Percentiles rank a stretch among this genome's conserved stretches.
Evolutionary conservation across 2,888 invertebrate genomes (phyloP).

Genomic region (Tipula unca): DNA sequence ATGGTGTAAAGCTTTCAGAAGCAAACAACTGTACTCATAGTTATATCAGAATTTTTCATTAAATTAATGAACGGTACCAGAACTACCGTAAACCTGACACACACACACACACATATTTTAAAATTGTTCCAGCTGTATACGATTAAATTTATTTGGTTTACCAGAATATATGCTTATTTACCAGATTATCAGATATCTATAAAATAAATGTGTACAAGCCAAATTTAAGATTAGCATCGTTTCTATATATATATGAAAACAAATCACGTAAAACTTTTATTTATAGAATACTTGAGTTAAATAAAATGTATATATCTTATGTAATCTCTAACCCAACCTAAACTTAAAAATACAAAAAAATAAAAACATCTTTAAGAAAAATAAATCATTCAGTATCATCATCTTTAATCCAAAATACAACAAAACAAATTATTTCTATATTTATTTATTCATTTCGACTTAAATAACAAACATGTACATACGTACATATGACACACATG

Average conservation of each 20-base stretch:
- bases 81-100: too few species aligned
- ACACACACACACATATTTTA: neutral
- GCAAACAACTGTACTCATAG: too few species aligned
- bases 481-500: neutral
- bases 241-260: neutral
- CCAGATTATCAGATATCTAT: neutral
- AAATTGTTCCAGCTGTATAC: neutral
- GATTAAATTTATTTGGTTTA: neutral
- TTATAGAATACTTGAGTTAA: neutral
- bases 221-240: neutral
- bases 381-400: conserved; percentile 14
- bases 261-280: neutral
- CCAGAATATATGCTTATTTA: neutral
- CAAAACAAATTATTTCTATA: neutral
- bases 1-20: too few species aligned
- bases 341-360: neutral
- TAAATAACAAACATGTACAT: neutral
- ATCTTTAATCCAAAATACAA: neutral
- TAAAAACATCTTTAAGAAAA: neutral
- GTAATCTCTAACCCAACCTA: neutral
- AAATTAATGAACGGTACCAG: too few species aligned
- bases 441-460: neutral
- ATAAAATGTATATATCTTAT: neutral
- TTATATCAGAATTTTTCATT: too few species aligned
- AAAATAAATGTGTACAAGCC: neutral